Conservation (phyloP, 2,797 vertebrate species). For the Coranthus polyacanthus region DNA sequence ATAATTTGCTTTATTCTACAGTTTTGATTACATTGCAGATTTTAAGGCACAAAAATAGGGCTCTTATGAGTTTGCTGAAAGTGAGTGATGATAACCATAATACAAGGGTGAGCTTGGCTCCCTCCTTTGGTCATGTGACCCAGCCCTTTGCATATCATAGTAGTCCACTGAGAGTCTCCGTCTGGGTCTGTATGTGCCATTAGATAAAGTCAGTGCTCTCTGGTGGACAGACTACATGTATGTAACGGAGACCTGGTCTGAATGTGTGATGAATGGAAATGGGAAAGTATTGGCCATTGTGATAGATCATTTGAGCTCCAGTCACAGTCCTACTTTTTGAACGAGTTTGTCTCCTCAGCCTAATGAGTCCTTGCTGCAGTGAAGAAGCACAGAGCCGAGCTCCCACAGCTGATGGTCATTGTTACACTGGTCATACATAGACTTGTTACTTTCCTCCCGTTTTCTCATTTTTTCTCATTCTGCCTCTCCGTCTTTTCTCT, state of each 20-base stretch:
- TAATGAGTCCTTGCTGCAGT: not conserved
- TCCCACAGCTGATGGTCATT: not conserved
- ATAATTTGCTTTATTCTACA: too few relatives aligned
- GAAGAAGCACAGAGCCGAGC: not conserved
- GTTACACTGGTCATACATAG: not conserved
- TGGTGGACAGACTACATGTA: not conserved
- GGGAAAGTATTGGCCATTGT: not conserved
- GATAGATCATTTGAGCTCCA: not conserved
- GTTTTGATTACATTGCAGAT: too few relatives aligned
- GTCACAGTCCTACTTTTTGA: not conserved
- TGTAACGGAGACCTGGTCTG: not conserved
- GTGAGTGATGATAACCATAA: too few relatives aligned
- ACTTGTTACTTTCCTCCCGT: constrained; percentile 9
- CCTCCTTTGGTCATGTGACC: too few relatives aligned
- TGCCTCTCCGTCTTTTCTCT: constrained; percentile 15
- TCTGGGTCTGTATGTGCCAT: too few relatives aligned
- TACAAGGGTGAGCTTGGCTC: too few relatives aligned
- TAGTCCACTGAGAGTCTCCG: too few relatives aligned
- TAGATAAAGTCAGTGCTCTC: too few relatives aligned
- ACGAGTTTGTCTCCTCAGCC: not conserved
- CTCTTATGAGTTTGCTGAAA: too few relatives aligned
- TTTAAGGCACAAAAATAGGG: too few relatives aligned
- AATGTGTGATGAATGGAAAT: constrained; percentile 1
- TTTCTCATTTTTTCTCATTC: not conserved
- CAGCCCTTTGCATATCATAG: too few relatives aligned